phyloP scores from a whole-genome alignment of 2,113 vertebrate genomes.

The Neotragus moschatus region DNA sequence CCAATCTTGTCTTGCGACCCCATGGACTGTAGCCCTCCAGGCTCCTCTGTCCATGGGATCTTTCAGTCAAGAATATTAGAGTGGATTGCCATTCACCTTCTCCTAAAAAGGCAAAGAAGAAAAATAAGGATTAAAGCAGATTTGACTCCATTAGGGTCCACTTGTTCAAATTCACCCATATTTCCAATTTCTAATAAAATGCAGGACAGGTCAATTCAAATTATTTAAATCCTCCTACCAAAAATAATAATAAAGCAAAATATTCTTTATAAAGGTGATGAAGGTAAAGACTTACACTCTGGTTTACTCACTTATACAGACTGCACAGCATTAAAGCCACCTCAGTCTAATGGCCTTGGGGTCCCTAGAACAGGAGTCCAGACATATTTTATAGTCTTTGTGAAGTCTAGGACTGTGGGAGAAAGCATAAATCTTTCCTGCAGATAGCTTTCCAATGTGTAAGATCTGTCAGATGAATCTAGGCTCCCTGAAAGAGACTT shows the following conservation, averaged over 20 bases:
- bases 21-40: not conserved
- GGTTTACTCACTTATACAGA: not conserved
- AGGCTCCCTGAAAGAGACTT: not conserved
- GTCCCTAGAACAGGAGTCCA: not conserved
- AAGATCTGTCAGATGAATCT: not conserved
- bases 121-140: not conserved
- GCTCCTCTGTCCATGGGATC: not conserved
- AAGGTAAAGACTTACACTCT: not conserved
- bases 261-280: not conserved
- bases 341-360: not conserved
- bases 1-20: not conserved
- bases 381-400: not conserved
- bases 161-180: not conserved
- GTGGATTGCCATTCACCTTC: not conserved
- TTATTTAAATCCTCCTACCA: not conserved
- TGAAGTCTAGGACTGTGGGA: not conserved
- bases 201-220: not conserved
- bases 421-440: not conserved
- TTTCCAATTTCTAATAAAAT: constrained; percentile 2
- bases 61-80: not conserved
- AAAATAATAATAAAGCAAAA: not conserved
- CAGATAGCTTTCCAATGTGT: not conserved
- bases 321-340: not conserved
- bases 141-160: not conserved
- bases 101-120: constrained; percentile 50